Evolutionary conservation across 2,888 invertebrate species (phyloP), one percentile per base, ranked within the genome.

Genomic region (Caenorhabditis japonica): DNA sequence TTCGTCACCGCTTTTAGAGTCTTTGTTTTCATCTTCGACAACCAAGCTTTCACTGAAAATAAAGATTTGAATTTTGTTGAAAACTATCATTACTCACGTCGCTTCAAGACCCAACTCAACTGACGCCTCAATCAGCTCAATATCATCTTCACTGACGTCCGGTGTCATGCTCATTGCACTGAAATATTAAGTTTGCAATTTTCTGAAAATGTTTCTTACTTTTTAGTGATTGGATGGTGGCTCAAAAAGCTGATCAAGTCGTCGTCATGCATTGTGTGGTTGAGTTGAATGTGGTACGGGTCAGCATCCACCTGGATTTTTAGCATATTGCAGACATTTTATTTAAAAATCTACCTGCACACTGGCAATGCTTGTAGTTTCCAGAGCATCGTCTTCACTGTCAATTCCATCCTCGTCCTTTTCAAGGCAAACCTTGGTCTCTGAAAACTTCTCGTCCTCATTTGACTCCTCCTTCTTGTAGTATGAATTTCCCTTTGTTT

Each of bases 261-360:
- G 33, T 77, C 71, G 62, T 86, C 85, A 58, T 82, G 83, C 36
- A 85, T 66, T 12, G 76, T 76, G 13, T 82, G 68, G n/a, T 82
- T 81, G n/a, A 86, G 70, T 49, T 80, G 83, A 27, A 86, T 85
- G 36, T 83, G 80, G 27, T 64, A 62, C 0, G 86, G 85, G 52
- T 86, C 84, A 94, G 90, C 92, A 93, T 82, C 77, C 1, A 85
- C 77, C 60, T 83, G 71, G 17, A 79, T 79, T n/a, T n/a, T n/a
- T n/a, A n/a, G n/a, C n/a, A n/a, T 3, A 51, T 23, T 17, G 0
- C 27, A 13, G 12, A 38, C 7, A 46, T n/a, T 21, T 34, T 12
- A 41, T 41, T 12, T 15, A 41, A n/a, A 44, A 36, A 27, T 30
- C 0, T 41, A 74, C 73, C 51, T 77, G 77, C 5, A 81, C 79